phyloP scores from a whole-genome alignment of 2,113 vertebrate genomes.

The Chaetodon trifascialis region DNA sequence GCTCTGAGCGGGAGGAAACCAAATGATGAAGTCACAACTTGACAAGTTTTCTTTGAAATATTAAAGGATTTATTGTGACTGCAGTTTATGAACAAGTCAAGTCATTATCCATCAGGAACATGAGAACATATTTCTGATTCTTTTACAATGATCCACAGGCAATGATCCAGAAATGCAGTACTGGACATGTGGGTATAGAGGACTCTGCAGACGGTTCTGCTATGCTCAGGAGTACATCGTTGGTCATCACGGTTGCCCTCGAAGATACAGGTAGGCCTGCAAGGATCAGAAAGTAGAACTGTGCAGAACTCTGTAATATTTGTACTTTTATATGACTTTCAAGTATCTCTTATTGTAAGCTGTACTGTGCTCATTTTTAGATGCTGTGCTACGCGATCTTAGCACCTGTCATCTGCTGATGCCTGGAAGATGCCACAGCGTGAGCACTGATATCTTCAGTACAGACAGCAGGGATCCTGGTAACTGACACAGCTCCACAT shows the following conservation, averaged over 20 bases:
- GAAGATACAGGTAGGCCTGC: conserved; percentile 79
- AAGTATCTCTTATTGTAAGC: neutral
- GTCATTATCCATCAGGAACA: neutral
- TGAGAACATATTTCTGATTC: neutral
- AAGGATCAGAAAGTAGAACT: neutral
- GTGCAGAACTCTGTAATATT: neutral
- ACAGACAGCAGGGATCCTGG: conserved; percentile 18
- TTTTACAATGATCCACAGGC: conserved; percentile 55
- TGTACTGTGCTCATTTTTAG: conserved; percentile 66
- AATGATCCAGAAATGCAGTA: conserved; percentile 76
- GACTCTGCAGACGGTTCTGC: conserved; percentile 85
- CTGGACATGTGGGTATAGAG: conserved; percentile 84
- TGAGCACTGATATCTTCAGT: conserved; percentile 14
- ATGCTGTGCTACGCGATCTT: conserved; percentile 81
- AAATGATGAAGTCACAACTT: neutral
- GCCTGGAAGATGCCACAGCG: conserved; percentile 22
- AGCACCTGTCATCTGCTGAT: conserved; percentile 44
- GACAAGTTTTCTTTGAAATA: neutral
- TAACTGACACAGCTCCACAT: neutral
- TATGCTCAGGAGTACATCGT: conserved; percentile 82
- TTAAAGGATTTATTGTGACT: neutral
- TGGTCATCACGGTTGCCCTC: conserved; percentile 82
- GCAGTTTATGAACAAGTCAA: neutral
- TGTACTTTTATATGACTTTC: neutral
- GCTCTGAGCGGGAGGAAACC: conserved; percentile 1